Evolutionary conservation across 2,888 invertebrate species (phyloP), one percentile per base, ranked within the genome.

Genomic region (Chrysotoxum bicinctum): DNA sequence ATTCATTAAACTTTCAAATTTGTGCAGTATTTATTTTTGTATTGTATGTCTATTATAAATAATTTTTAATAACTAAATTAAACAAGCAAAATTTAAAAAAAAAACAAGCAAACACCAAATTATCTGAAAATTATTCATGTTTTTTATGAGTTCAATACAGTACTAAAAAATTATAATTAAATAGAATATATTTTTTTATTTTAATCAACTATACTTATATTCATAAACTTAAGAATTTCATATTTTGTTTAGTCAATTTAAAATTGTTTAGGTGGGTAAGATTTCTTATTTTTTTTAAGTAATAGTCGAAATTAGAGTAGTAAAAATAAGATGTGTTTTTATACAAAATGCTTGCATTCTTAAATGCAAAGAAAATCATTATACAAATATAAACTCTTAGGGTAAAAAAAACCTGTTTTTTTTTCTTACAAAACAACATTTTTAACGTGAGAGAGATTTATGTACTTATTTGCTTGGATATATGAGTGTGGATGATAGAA

Each of bases 91-190:
- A 35, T 68, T 37, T 37, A 37, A 50, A 68, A 76, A 75, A 58
- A 72, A 58, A 80, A 76, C 66, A 75, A 84, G 66, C 84, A 75
- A 79, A 84, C 79, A 79, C 83, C 75, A 75, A 70, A 70, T 19
- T 43, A 14, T 35, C 56, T 58, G 7, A 30, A 30, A 37, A 37
- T 30, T 40, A 35, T 40, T 50, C 23, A 43, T 60, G 26, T 56
- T 45, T 35, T 54, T 45, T 9, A 9, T n/a, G 9, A 45, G 3
- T 45, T 19, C 1, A 45, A 45, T 19, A 54, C n/a, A 74, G 48
- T 75, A 56, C 26, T 74, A 21, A 60, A 45, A 78, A 56, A 43
- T 64, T n/a, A 16, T n/a, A 43, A 62, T 43, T 26, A 30, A 70
- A 78, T 79, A 70, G 62, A 68, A 32, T 62, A 19, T 56, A 50